Conservation (phyloP, 2,888 invertebrate species). For the Eulithis testata region DNA sequence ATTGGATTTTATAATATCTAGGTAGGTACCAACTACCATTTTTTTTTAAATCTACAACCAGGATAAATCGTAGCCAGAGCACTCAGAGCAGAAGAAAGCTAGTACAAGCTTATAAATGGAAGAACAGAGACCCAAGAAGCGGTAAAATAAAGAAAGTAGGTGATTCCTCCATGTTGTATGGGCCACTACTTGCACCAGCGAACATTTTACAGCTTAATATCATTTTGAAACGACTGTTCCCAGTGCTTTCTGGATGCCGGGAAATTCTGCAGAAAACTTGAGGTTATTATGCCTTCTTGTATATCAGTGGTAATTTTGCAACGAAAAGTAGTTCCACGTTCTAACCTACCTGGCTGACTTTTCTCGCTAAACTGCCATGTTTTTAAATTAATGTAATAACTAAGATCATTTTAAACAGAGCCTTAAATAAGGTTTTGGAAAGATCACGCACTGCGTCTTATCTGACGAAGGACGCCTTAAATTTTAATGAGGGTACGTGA, state of each 20-base stretch:
- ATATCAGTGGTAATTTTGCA: background rate
- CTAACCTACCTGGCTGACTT: too few species aligned
- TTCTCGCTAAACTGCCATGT: background rate
- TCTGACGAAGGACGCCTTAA: conserved; percentile 26
- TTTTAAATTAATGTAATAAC: conserved; percentile 9
- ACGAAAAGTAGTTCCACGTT: background rate
- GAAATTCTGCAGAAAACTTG: conserved; percentile 1
- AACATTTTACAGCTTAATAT: conserved; percentile 33
- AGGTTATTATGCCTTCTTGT: background rate
- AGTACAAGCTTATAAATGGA: background rate
- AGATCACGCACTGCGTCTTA: conserved; percentile 24
- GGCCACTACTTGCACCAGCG: conserved; percentile 28
- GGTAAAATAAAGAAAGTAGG: conserved; percentile 18
- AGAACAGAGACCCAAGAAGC: background rate
- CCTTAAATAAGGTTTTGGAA: conserved; percentile 23
- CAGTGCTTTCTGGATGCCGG: background rate
- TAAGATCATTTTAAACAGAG: conserved; percentile 8
- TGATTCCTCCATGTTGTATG: conserved; percentile 21
- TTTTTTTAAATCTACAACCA: too few species aligned
- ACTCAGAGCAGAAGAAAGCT: too few species aligned
- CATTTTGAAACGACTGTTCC: conserved; percentile 29
- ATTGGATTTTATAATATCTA: too few species aligned
- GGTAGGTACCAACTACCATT: too few species aligned
- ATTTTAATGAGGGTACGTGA: conserved; percentile 51
- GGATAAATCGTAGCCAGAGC: too few species aligned